Evolutionary conservation across 2,113 vertebrate species (phyloP), one percentile per base, ranked within the genome.

Genomic region (Engraulis encrasicolus): DNA sequence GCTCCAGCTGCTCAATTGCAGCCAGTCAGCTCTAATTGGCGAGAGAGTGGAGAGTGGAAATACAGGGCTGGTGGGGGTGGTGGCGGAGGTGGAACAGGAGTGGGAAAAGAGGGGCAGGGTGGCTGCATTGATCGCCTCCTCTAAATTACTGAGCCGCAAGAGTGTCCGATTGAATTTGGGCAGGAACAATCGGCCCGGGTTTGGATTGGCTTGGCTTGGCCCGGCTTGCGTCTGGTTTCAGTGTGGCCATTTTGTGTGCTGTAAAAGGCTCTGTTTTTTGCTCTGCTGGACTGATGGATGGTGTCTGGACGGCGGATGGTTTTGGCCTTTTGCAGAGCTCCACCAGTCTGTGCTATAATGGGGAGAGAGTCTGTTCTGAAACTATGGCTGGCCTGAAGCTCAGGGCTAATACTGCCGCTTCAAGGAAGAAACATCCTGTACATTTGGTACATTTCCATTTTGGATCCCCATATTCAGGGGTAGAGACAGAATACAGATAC

Each of bases 101-200:
- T n/a, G 20, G 52, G 52, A 23, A 27, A 23, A 6, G 58, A 12
- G 23, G 58, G 27, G 11, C n/a, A 11, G 58, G 27, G 7, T 9
- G 40, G 40, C 40, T 66, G 45, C 78, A 89, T 91, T 27, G 88
- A 91, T 85, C 71, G 5, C 9, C 9, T 7, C 31, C 36, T 77
- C 83, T 83, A 82, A 87, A 81, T 88, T 81, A 82, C 85, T 86
- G 54, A 12, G 40, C 82, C 34, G 58, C 61, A 40, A 38, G 34
- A 2, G 78, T 88, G 83, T 82, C 83, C 58, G 81, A 20, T 87
- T 80, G 17, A 80, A 89, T 88, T 81, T 81, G 84, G 84, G 84
- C 82, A 48, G 78, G 50, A 81, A 84, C 86, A 83, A 91, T 58
- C 58, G 50, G 50, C 66, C 27, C 27, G 58, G 12, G 7, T 2